Evolutionary conservation across 2,888 invertebrate species (phyloP).

Genomic region (Melinaea marsaeus): DNA sequence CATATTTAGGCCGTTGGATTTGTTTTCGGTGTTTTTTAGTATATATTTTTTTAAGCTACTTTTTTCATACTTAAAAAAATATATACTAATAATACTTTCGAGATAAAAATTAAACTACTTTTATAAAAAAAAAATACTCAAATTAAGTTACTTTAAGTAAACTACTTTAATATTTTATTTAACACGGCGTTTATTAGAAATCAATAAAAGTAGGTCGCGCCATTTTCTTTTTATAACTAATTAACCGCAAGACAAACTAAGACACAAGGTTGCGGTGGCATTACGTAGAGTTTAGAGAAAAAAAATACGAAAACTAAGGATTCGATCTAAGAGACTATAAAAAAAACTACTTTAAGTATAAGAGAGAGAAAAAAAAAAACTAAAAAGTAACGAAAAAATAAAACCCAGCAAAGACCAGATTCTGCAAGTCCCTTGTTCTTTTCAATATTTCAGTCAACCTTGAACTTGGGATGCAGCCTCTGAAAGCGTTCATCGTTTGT

Average conservation of each 20-base stretch:
- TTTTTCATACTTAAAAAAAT: too few species aligned
- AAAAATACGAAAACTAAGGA: too few species aligned
- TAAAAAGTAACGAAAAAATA: constrained; percentile 40
- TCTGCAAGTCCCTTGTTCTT: constrained; percentile 47
- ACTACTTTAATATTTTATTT: too few species aligned
- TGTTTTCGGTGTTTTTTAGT: too few species aligned
- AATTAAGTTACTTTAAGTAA: too few species aligned
- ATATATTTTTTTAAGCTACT: too few species aligned
- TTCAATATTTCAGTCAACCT: constrained; percentile 46
- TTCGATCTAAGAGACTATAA: too few species aligned
- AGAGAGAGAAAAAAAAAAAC: constrained; percentile 4
- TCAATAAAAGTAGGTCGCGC: neutral
- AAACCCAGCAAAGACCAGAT: constrained; percentile 52
- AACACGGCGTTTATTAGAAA: neutral
- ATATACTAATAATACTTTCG: too few species aligned
- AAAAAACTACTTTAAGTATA: neutral
- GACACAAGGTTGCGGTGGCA: neutral
- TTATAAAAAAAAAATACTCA: too few species aligned
- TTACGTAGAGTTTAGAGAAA: too few species aligned
- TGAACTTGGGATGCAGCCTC: constrained; percentile 56
- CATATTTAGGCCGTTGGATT: too few species aligned
- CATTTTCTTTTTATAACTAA: constrained; percentile 1
- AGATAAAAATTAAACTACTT: too few species aligned
- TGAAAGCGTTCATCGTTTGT: constrained; percentile 41
- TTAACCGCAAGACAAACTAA: constrained; percentile 3